Conservation (phyloP, 2,888 invertebrate species). For the Podabrus alpinus region DNA sequence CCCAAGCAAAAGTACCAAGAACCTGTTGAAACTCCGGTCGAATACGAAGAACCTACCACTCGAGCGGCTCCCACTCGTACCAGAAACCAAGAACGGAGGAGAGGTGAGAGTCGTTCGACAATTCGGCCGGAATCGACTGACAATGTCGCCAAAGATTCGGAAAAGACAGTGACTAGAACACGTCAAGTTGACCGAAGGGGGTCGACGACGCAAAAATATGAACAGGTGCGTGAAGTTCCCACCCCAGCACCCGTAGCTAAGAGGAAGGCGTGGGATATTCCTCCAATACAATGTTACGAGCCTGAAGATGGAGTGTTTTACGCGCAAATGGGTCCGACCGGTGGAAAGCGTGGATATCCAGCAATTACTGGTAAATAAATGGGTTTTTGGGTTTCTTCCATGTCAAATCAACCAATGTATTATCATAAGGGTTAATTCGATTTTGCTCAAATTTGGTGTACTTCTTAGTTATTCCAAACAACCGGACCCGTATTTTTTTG, state of each 20-base stretch:
- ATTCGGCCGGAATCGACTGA: slow-evolving; percentile 15
- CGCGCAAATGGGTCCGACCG: slow-evolving; percentile 92
- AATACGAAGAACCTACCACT: slow-evolving; percentile 17
- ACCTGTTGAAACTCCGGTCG: slow-evolving; percentile 9
- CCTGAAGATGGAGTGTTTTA: slow-evolving; percentile 91
- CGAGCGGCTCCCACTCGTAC: slow-evolving; percentile 6
- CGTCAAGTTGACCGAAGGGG: slow-evolving; percentile 32
- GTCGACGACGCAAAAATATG: slow-evolving; percentile 15
- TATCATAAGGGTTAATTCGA: too few species aligned
- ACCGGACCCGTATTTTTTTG: too few species aligned
- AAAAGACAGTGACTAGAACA: slow-evolving; percentile 47
- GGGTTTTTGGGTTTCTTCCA: too few species aligned
- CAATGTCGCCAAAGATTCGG: slow-evolving; percentile 16
- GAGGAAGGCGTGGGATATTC: slow-evolving; percentile 80
- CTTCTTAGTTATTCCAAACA: too few species aligned
- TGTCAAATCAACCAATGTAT: too few species aligned
- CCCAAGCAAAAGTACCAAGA: slow-evolving; percentile 31
- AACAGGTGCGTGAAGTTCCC: slow-evolving; percentile 51
- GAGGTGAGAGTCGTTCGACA: slow-evolving; percentile 9
- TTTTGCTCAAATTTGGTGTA: too few species aligned
- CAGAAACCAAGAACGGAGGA: slow-evolving; percentile 20
- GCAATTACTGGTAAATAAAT: slow-evolving; percentile 77
- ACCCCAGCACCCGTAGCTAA: slow-evolving; percentile 68
- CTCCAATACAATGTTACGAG: slow-evolving; percentile 85
- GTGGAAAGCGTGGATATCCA: slow-evolving; percentile 86